Evolutionary conservation across 1,140 invertebrate genomes (phyloP), one percentile per base, ranked within the genome.

Genomic region (Portunus trituberculatus): DNA sequence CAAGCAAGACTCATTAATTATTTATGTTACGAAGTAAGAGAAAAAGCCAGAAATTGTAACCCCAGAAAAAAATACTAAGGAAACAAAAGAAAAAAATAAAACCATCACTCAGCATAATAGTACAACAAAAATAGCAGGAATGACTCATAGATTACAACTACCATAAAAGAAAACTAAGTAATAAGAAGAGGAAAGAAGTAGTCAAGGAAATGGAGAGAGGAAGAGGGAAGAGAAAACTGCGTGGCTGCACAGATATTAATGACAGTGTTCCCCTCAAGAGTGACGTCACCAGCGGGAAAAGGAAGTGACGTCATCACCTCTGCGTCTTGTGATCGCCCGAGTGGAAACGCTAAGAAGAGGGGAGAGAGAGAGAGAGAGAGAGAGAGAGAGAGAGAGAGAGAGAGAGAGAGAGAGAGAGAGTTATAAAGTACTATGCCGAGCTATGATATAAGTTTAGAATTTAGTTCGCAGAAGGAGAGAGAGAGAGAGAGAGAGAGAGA

Each of bases 341-440:
- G 31, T n/a, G 87, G 87, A 39, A 39, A 39, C 6, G 3, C 32
- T n/a, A 45, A 48, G 31, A 39, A 16, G n/a, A 29, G 10, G 87
- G 10, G 87, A 89, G 87, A 89, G 87, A 39, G 87, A 39, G 87
- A 39, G 87, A 89, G 87, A 89, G 28, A 89, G 87, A 89, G 87
- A 89, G 87, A 89, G 87, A 89, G 87, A 89, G 86, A 88, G 86
- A 88, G 86, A 88, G 86, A 88, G 86, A 88, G 86, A 88, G 86
- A 88, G 86, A 88, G 86, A 88, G 86, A 88, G 86, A 88, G 67
- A 76, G 52, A 59, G 52, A 59, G 52, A 59, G 52, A 59, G 52
- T 14, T 59, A 59, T 14, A 10, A 59, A 59, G 52, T 14, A 20
- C 12, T 29, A 88, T 8, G n/a, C 4, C n/a, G 86, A 32, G 12